A percentile compares a stretch with the other conserved stretches of the same genome.
Evolutionary conservation across 2,113 vertebrate genomes (phyloP).

Genomic region (Anhinga anhinga): DNA sequence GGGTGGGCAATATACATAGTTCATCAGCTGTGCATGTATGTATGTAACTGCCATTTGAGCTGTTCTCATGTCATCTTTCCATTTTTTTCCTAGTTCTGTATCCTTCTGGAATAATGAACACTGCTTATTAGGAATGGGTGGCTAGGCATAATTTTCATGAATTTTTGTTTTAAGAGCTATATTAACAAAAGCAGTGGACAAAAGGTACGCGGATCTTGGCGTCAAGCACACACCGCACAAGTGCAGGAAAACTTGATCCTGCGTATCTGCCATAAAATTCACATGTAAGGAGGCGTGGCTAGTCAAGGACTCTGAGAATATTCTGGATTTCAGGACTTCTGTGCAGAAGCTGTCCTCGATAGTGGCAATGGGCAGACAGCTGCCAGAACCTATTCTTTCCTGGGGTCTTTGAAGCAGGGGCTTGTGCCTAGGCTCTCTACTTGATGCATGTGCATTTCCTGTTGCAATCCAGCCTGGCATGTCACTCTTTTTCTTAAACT

Average conservation of each 20-base stretch:
- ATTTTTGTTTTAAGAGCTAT: not conserved
- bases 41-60: not conserved
- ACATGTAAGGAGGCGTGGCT: not conserved
- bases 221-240: not conserved
- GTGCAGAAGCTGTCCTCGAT: not conserved
- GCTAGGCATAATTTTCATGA: not conserved
- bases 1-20: not conserved
- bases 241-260: not conserved
- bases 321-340: not conserved
- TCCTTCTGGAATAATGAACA: not conserved
- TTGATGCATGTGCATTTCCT: not conserved
- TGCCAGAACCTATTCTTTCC: not conserved
- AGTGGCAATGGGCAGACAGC: not conserved
- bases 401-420: not conserved
- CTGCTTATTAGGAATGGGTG: not conserved
- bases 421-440: not conserved
- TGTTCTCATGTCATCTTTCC: not conserved
- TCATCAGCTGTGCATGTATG: not conserved
- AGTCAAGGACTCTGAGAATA: not conserved
- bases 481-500: not conserved
- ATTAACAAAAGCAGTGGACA: not conserved
- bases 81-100: not conserved
- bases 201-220: not conserved
- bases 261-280: not conserved
- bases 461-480: not conserved